Base-by-base conservation (phyloP, 1,140 invertebrate genomes). In the Drosophila parabipectinata region DNA sequence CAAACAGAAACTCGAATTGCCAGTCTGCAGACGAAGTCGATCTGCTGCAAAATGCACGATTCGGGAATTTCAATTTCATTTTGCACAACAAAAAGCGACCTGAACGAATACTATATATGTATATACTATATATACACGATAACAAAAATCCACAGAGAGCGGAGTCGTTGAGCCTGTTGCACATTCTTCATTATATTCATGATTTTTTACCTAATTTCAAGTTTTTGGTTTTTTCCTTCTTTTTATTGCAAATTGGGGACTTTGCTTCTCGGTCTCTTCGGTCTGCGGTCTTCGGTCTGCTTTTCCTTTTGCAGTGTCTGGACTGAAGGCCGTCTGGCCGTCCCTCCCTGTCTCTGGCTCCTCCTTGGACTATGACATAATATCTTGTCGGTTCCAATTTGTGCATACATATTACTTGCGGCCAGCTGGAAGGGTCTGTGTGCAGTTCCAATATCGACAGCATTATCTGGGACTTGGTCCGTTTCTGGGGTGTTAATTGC, bases 51-150 rank as follows among this genome's bases (percentile, higher is more conserved):
- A 44, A 44, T 37, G 72, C 68, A 88, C 83, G 83, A 68, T 77
- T 60, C 76, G 71, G 79, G 84, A 88, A 88, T 88, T 88, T 88
- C 83, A 88, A 87, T 87, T 85, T 82, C 50, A 73, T 75, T 80
- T 79, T 79, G 64, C 60, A 47, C 79, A 81, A 85, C 77, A 73
- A 81, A 85, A 85, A 82, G 71, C 67, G 47, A 81, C 71, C 62
- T 53, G 55, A 63, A 60, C 51, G 32, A 63, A 63, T 44, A 18
- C 41, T 44, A 37, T 37, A 32, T 10, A 9, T 1, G 32, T 32
- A 32, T 32, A 30, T 4, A 7, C 28, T 30, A 41, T 41, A 44
- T 44, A n/a, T 60, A 58, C 44, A 39, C 34, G 60, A 21, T 18
- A 44, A 44, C 14, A 44, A 44, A 44, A 44, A 44, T 44, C 15